Evolutionary conservation across 2,113 vertebrate genomes (phyloP).

Genomic region (Dasyornis broadbenti): DNA sequence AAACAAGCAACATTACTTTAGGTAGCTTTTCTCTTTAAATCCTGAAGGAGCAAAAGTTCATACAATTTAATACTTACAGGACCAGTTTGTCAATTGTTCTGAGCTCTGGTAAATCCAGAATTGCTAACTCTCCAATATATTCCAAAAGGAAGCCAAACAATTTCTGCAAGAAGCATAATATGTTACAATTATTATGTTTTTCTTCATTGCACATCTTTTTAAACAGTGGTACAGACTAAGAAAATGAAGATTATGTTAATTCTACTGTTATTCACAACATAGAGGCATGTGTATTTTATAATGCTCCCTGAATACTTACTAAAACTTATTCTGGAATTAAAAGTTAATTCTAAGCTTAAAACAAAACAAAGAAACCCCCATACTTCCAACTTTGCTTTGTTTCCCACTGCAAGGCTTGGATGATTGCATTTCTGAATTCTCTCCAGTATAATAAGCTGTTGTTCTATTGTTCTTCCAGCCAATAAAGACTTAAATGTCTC

Average conservation of each 20-base stretch:
- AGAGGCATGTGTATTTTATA: neutral
- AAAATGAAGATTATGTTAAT: neutral
- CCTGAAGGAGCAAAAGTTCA: neutral
- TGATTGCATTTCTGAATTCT: slow-evolving; percentile 89
- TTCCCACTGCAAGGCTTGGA: slow-evolving; percentile 86
- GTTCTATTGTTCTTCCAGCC: slow-evolving; percentile 71
- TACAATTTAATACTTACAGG: slow-evolving; percentile 76
- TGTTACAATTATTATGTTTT: neutral
- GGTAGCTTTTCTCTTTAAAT: neutral
- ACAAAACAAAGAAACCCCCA: neutral
- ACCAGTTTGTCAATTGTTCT: slow-evolving; percentile 78
- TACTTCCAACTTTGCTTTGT: slow-evolving; percentile 90
- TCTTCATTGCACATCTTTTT: neutral
- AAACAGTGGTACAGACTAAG: neutral
- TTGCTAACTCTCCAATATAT: slow-evolving; percentile 84
- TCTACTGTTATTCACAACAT: neutral
- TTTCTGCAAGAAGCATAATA: slow-evolving; percentile 73
- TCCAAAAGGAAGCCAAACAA: slow-evolving; percentile 89
- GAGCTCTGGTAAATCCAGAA: slow-evolving; percentile 77
- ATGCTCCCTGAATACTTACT: neutral
- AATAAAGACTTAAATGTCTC: slow-evolving; percentile 77
- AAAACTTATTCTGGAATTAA: neutral
- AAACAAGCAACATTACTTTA: neutral
- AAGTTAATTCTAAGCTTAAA: neutral
- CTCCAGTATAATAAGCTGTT: slow-evolving; percentile 86